These are phyloP conservation scores for Allolobophora icterica DNA, from an alignment of 2,888 invertebrate genomes.

Conservation along the genomic window DNA sequence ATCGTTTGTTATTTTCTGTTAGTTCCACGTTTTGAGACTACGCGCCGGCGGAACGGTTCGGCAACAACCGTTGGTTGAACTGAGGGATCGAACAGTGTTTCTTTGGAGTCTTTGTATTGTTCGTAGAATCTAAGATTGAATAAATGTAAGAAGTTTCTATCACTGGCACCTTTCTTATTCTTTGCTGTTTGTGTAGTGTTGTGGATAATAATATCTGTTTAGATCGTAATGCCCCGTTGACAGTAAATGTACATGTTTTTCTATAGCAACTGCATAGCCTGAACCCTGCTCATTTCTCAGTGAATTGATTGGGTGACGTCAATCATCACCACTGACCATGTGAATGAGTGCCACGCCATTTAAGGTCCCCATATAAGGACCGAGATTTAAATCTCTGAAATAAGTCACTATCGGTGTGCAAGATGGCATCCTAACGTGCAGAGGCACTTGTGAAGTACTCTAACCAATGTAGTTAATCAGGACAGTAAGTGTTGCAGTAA, in stretches of 20 bases:
- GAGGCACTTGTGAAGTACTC: too few species aligned
- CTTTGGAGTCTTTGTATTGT: conserved; percentile 3
- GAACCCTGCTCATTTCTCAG: too few species aligned
- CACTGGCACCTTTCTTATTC: not conserved
- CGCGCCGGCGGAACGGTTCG: not conserved
- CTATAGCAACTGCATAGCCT: too few species aligned
- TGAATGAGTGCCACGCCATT: too few species aligned
- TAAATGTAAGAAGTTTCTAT: conserved; percentile 14
- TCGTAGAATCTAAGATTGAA: conserved; percentile 17
- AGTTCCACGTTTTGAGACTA: conserved; percentile 17
- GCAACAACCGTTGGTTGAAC: not conserved
- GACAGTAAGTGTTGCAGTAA: too few species aligned
- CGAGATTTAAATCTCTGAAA: too few species aligned
- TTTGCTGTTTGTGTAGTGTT: not conserved
- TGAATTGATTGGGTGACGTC: too few species aligned
- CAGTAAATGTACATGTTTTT: not conserved
- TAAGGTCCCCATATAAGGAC: too few species aligned
- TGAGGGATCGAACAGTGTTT: not conserved
- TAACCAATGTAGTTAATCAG: too few species aligned
- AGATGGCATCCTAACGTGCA: too few species aligned
- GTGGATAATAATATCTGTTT: not conserved
- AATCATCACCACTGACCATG: too few species aligned
- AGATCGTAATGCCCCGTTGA: not conserved
- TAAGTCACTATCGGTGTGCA: too few species aligned
- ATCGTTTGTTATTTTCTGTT: conserved; percentile 10